These are phyloP conservation scores for Lagenorhynchus albirostris DNA, from an alignment of 2,113 vertebrate genomes.

Conservation along the genomic window DNA sequence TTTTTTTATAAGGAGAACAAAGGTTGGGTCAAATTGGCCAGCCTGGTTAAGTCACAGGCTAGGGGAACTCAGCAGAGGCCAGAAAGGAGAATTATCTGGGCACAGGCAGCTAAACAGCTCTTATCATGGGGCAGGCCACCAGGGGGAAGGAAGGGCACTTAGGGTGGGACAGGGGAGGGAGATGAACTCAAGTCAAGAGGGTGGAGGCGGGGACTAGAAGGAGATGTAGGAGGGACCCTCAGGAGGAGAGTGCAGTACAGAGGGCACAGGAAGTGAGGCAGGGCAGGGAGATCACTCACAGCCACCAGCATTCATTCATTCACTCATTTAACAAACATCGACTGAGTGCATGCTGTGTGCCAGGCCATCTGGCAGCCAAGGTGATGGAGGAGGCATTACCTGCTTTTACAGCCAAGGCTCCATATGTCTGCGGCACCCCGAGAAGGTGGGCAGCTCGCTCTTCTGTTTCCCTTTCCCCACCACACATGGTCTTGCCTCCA, in stretches of 20 bases:
- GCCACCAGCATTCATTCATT: not conserved
- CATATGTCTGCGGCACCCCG: too few relatives aligned
- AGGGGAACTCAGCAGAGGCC: not conserved
- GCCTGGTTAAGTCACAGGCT: not conserved
- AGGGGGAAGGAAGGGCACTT: not conserved
- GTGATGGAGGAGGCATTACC: too few relatives aligned
- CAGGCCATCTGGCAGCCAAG: not conserved
- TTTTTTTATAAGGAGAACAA: not conserved
- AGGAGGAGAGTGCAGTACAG: fast-evolving
- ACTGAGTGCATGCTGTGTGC: not conserved
- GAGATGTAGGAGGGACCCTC: not conserved
- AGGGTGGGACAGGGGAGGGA: not conserved
- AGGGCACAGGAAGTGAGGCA: not conserved
- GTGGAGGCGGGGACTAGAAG: not conserved
- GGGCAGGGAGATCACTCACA: not conserved
- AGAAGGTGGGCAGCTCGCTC: not conserved
- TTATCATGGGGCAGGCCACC: not conserved
- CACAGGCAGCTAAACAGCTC: not conserved
- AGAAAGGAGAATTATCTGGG: not conserved
- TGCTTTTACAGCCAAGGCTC: not conserved
- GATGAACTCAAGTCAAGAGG: not conserved
- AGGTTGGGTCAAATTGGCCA: not conserved
- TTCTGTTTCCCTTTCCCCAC: not conserved
- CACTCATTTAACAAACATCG: not conserved
- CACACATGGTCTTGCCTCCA: not conserved